A percentile compares a stretch with the other conserved stretches of the same genome.
Evolutionary conservation across 2,888 invertebrate species (phyloP).

Genomic region (Geophilus truncorum): DNA sequence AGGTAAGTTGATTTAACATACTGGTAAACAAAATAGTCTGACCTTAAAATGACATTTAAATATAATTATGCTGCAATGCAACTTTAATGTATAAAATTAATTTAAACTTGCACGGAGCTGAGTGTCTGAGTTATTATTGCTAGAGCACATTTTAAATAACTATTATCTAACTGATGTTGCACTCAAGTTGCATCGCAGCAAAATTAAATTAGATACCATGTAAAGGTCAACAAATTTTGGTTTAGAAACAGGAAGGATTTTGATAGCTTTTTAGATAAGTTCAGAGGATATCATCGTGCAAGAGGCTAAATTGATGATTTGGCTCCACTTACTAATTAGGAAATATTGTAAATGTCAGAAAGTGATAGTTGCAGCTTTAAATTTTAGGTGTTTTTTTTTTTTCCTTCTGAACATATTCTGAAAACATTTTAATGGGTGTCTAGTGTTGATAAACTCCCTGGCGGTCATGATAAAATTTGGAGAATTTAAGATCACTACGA

Average conservation of each 20-base stretch:
- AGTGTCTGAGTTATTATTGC: neutral
- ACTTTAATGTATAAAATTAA: neutral
- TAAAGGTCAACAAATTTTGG: neutral
- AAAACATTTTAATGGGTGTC: neutral
- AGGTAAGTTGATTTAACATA: constrained; percentile 25
- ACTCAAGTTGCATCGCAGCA: neutral
- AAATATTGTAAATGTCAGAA: no score
- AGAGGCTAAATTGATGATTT: no score
- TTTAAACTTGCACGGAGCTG: neutral
- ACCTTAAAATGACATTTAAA: no score
- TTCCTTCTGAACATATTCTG: neutral
- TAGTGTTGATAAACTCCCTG: neutral
- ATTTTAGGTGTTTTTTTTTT: no score
- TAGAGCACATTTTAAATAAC: neutral
- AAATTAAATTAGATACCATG: neutral
- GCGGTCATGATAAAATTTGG: neutral
- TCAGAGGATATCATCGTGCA: no score
- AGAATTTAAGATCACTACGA: neutral
- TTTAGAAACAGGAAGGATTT: neutral
- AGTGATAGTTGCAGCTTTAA: no score
- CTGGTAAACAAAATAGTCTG: neutral
- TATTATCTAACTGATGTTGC: neutral
- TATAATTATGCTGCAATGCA: no score
- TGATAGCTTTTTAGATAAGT: neutral
- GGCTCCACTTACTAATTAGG: no score